Percentiles rank a stretch among this genome's conserved stretches.
phyloP scores from a whole-genome alignment of 1,140 invertebrate genomes.

The Ceratoteleas bidentatus region DNA sequence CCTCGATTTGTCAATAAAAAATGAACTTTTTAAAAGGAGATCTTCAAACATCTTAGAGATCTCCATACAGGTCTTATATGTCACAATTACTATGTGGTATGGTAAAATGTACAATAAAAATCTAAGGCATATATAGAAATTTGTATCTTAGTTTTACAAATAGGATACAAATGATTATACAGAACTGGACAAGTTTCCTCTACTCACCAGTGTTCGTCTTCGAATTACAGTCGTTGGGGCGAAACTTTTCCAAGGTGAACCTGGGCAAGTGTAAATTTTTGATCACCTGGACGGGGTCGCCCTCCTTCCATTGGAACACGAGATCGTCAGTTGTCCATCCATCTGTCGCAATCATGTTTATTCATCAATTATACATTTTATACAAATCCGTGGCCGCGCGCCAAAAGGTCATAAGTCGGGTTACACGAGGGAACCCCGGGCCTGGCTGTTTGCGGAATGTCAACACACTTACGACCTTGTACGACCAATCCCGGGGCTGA shows the following conservation, averaged over 20 bases:
- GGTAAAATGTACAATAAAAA: too few species aligned
- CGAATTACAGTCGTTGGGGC: constrained; percentile 96
- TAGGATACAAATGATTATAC: too few species aligned
- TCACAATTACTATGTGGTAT: too few species aligned
- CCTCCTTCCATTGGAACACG: constrained; percentile 96
- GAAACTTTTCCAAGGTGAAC: constrained; percentile 95
- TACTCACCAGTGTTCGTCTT: constrained; percentile 95
- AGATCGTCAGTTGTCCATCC: constrained; percentile 97
- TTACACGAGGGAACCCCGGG: constrained; percentile 16
- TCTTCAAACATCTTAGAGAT: too few species aligned
- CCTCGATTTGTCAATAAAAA: too few species aligned
- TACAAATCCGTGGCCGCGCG: constrained; percentile 30
- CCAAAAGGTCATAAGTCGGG: constrained; percentile 43
- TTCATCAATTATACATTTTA: constrained; percentile 40
- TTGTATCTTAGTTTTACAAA: too few species aligned
- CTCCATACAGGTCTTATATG: too few species aligned
- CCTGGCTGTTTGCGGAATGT: constrained; percentile 28
- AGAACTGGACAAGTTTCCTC: too few species aligned
- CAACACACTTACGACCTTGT: constrained; percentile 39
- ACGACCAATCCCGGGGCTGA: constrained; percentile 32
- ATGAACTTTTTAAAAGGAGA: too few species aligned
- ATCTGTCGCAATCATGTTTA: constrained; percentile 83
- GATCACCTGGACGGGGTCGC: constrained; percentile 96
- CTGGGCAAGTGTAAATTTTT: constrained; percentile 95
- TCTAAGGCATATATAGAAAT: too few species aligned